Conservation (phyloP, 1,140 invertebrate genomes). For the Drosophila repletoides region DNA sequence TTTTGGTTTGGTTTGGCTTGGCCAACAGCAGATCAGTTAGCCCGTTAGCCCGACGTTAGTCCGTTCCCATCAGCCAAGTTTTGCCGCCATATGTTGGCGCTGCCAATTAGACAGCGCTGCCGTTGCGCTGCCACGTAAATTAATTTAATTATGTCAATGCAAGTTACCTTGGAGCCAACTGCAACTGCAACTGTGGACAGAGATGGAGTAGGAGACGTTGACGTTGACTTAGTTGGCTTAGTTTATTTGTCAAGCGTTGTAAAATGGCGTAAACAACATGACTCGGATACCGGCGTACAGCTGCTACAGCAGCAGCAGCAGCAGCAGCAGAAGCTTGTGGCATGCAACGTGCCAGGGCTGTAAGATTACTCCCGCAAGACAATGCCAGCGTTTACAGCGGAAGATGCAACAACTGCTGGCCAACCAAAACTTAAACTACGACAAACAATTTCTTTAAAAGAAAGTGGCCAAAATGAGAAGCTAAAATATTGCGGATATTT, state of each 20-base stretch:
- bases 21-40: background rate
- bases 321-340: conserved; percentile 38
- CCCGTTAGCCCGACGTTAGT: background rate
- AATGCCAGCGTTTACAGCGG: background rate
- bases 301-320: conserved; percentile 3
- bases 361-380: conserved; percentile 12
- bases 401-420: too few relatives aligned
- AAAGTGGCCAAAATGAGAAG: too few relatives aligned
- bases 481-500: too few relatives aligned
- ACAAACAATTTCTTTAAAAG: too few relatives aligned
- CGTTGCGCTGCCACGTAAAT: conserved; percentile 73
- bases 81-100: conserved; percentile 64
- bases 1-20: background rate
- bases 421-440: too few relatives aligned
- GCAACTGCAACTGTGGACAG: conserved; percentile 11
- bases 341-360: conserved; percentile 60
- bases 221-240: conserved; percentile 59
- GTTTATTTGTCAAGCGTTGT: conserved; percentile 76
- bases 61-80: conserved; percentile 42
- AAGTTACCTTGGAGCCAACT: conserved; percentile 67
- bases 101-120: conserved; percentile 72
- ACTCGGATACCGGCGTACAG: conserved; percentile 19
- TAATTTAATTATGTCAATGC: conserved; percentile 80
- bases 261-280: conserved; percentile 78
- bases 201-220: conserved; percentile 6